phyloP scores from a whole-genome alignment of 2,797 vertebrate genomes.

The Aplochiton taeniatus region DNA sequence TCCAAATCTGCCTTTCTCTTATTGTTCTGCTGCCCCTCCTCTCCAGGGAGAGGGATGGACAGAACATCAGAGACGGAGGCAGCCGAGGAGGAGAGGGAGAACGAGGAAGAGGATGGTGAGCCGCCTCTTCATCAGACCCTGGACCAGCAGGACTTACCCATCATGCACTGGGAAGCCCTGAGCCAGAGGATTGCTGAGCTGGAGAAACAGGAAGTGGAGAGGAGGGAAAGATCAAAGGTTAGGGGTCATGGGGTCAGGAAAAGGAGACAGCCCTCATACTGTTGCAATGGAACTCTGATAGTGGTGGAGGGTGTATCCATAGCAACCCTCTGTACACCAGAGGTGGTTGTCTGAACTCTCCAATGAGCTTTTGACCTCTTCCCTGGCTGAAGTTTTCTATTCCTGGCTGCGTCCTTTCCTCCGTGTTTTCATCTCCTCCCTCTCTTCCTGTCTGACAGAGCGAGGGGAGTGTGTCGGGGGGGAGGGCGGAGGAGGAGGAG shows the following conservation, averaged over 20 bases:
- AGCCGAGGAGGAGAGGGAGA: slow-evolving; percentile 40
- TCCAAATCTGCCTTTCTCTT: background rate
- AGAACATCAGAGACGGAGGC: slow-evolving; percentile 32
- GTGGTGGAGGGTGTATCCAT: too few species aligned
- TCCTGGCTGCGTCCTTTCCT: background rate
- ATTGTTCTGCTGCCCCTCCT: background rate
- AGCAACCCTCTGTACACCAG: too few species aligned
- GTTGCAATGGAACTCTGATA: background rate
- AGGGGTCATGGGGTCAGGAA: slow-evolving; percentile 21
- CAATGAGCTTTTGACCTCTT: background rate
- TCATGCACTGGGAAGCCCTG: slow-evolving; percentile 79
- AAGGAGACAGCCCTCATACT: background rate
- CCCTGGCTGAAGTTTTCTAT: background rate
- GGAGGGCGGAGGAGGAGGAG: slow-evolving; percentile 17
- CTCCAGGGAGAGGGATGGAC: slow-evolving; percentile 50
- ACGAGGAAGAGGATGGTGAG: slow-evolving; percentile 41
- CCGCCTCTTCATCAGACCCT: slow-evolving; percentile 26
- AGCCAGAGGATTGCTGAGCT: slow-evolving; percentile 72
- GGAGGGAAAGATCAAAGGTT: slow-evolving; percentile 67
- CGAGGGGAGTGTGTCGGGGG: slow-evolving; percentile 9
- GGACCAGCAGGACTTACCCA: slow-evolving; percentile 60
- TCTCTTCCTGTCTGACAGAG: slow-evolving; percentile 6
- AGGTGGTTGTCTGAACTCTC: too few species aligned
- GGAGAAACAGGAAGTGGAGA: slow-evolving; percentile 73
- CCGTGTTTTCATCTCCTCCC: background rate